Evolutionary conservation across 2,113 vertebrate species (phyloP).

Genomic region (Silurus glanis): DNA sequence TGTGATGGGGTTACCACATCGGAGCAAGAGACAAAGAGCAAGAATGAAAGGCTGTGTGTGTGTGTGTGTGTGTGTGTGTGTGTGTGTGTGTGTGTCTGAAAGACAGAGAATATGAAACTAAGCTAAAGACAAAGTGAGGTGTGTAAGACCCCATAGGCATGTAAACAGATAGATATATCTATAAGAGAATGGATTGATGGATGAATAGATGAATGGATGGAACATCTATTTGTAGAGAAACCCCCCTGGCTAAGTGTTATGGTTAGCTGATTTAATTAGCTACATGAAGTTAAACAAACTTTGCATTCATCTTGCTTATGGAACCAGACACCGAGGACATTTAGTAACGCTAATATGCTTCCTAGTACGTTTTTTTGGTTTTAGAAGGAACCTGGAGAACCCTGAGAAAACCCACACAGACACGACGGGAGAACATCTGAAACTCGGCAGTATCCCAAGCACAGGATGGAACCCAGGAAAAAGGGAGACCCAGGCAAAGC

Average conservation of each 20-base stretch:
- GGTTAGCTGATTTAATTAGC: background rate
- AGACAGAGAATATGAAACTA: background rate
- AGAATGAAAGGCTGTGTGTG: too few species aligned
- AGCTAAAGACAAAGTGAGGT: background rate
- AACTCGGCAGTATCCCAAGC: background rate
- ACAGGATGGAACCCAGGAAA: background rate
- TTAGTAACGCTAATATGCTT: background rate
- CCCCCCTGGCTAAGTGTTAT: too few species aligned
- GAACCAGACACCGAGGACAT: background rate
- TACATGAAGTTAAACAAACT: too few species aligned
- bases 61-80: too few species aligned
- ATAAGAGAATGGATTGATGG: too few species aligned
- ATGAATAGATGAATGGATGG: too few species aligned
- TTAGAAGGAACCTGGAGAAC: background rate
- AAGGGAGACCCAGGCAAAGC: background rate
- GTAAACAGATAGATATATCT: too few species aligned
- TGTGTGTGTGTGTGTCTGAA: background rate
- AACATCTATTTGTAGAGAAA: too few species aligned
- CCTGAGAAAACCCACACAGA: background rate
- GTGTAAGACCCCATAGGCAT: too few species aligned
- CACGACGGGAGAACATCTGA: background rate
- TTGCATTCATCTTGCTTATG: too few species aligned
- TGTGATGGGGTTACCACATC: background rate
- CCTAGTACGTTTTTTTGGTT: background rate
- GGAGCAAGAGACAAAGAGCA: background rate